These are phyloP conservation scores for Meleagris gallopavo DNA, from an alignment of 2,113 vertebrate species.

Conservation along the genomic window DNA sequence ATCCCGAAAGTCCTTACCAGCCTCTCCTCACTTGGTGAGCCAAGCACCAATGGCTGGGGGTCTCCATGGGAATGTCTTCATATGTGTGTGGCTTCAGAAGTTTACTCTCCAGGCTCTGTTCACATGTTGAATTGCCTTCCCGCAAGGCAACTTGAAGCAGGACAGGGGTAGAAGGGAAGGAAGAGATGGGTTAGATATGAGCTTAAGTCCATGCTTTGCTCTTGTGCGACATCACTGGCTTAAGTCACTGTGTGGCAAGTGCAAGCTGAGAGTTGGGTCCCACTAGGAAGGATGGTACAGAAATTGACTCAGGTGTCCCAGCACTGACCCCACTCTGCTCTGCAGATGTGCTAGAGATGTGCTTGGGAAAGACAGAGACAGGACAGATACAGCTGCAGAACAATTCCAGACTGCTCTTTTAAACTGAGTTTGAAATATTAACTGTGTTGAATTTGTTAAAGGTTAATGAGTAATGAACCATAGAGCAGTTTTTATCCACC, in stretches of 20 bases:
- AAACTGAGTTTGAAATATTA: not conserved
- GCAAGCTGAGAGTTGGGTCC: rapidly evolving
- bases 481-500: not conserved
- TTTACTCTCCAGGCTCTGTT: not conserved
- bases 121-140: not conserved
- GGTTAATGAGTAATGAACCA: not conserved
- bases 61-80: not conserved
- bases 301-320: not conserved
- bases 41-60: not conserved
- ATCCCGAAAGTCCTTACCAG: not conserved
- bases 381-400: not conserved
- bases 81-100: not conserved
- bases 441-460: slow-evolving; percentile 11
- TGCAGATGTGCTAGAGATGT: not conserved
- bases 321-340: not conserved
- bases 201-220: not conserved
- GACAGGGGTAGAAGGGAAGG: not conserved
- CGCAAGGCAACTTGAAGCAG: not conserved
- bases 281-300: not conserved
- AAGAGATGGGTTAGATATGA: not conserved
- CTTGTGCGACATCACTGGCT: not conserved
- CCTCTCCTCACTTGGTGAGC: not conserved
- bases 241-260: not conserved
- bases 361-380: not conserved
- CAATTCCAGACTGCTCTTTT: not conserved